Percentiles rank a stretch among this genome's conserved stretches.
These are phyloP conservation scores for Thelaira solivaga DNA, from an alignment of 2,888 invertebrate genomes.

Conservation along the genomic window DNA sequence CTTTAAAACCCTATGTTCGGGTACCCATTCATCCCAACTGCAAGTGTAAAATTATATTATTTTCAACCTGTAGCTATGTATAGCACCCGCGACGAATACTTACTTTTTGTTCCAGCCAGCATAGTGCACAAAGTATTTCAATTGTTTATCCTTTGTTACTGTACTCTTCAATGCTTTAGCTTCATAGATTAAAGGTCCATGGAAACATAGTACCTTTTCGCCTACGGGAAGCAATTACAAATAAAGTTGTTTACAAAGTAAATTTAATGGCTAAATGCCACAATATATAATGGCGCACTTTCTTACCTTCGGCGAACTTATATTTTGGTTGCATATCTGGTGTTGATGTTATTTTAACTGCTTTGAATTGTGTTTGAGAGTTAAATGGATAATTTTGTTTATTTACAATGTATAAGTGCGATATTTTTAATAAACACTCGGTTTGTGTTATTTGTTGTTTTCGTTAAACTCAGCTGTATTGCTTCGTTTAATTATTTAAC, in stretches of 20 bases:
- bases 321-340: conserved; percentile 81
- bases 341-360: conserved; percentile 68
- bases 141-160: conserved; percentile 89
- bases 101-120: conserved; percentile 99
- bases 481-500: conserved; percentile 36
- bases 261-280: neutral
- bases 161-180: conserved; percentile 94
- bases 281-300: conserved; percentile 15
- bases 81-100: conserved; percentile 67
- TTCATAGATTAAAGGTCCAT: conserved; percentile 97
- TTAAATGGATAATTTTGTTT: conserved; percentile 4
- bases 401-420: neutral
- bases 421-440: conserved; percentile 32
- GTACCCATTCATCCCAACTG: conserved; percentile 95
- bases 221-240: conserved; percentile 78
- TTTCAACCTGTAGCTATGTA: neutral
- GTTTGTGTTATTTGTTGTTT: conserved; percentile 46
- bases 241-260: neutral
- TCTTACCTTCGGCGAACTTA: conserved; percentile 85
- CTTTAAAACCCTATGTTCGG: conserved; percentile 92
- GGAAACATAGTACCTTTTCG: conserved; percentile 95
- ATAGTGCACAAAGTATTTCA: conserved; percentile 96
- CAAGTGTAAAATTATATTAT: conserved; percentile 64
- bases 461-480: conserved; percentile 56
- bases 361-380: conserved; percentile 12